A percentile compares a stretch with the other conserved stretches of the same genome.
Evolutionary conservation across 2,888 invertebrate genomes (phyloP).

Genomic region (Thyatira batis): DNA sequence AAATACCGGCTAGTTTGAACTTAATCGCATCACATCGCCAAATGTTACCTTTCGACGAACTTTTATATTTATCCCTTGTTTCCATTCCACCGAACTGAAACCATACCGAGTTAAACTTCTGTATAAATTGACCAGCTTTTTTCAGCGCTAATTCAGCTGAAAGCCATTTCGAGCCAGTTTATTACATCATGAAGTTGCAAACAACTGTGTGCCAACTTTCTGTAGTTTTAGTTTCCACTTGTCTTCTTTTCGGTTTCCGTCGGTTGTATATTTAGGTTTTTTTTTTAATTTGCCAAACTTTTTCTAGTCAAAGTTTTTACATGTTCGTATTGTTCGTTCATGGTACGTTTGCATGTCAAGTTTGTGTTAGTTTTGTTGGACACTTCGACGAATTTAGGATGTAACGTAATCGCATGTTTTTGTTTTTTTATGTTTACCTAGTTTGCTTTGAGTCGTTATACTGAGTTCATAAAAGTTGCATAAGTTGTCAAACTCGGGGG

Average conservation of each 20-base stretch:
- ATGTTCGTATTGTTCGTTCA: no score
- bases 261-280: not conserved
- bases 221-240: slow-evolving; percentile 9
- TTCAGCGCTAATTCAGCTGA: slow-evolving; percentile 33
- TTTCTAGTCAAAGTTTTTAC: not conserved
- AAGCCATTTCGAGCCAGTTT: slow-evolving; percentile 46
- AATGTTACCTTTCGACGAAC: not conserved
- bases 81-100: not conserved
- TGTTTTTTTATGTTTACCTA: not conserved
- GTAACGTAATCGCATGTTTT: no score
- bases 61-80: not conserved
- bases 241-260: slow-evolving; percentile 4
- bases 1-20: not conserved
- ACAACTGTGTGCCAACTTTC: slow-evolving; percentile 46
- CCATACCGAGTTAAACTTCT: not conserved
- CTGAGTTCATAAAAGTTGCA: no score
- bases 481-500: no score
- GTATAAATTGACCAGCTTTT: slow-evolving; percentile 15
- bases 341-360: no score
- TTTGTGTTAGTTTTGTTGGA: not conserved
- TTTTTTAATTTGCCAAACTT: slow-evolving; percentile 12
- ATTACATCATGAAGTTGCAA: slow-evolving; percentile 43
- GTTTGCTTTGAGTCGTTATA: no score
- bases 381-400: no score
- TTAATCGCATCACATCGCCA: not conserved